These are phyloP conservation scores for Albula goreensis DNA, from an alignment of 2,113 vertebrate genomes.

Conservation along the genomic window DNA sequence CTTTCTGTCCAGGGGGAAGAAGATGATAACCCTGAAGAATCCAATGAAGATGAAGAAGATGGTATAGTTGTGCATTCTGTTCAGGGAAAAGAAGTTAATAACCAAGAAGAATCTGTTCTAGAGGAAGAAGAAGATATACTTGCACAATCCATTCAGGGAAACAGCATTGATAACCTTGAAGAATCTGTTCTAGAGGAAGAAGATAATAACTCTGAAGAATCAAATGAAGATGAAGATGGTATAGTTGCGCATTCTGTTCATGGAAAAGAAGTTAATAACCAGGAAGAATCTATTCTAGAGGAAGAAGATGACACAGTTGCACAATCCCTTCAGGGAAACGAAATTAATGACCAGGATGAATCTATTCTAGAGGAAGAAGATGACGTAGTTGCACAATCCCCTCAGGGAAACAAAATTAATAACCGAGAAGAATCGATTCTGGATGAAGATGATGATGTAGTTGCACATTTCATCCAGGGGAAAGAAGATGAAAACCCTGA, in stretches of 20 bases:
- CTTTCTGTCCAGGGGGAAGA: too few species aligned
- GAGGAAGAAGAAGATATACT: not conserved
- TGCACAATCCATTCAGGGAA: not conserved
- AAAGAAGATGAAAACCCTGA: not conserved
- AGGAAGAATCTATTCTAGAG: not conserved
- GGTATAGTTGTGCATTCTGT: slow-evolving; percentile 37
- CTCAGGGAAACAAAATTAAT: not conserved
- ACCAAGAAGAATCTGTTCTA: not conserved
- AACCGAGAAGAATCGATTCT: not conserved
- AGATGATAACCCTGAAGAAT: not conserved
- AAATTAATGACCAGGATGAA: not conserved
- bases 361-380: not conserved
- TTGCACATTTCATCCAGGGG: too few species aligned
- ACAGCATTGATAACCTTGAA: not conserved
- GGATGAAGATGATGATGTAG: not conserved
- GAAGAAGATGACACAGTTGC: not conserved
- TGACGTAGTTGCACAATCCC: not conserved
- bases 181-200: not conserved
- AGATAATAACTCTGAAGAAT: not conserved
- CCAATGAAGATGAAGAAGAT: not conserved
- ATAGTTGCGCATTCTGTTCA: slow-evolving; percentile 38
- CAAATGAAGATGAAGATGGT: not conserved
- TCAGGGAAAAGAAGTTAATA: slow-evolving; percentile 41
- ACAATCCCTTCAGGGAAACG: not conserved
- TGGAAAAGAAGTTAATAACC: slow-evolving; percentile 38